Base-by-base conservation (phyloP, 2,888 invertebrate species). In the Limnephilus marmoratus region DNA sequence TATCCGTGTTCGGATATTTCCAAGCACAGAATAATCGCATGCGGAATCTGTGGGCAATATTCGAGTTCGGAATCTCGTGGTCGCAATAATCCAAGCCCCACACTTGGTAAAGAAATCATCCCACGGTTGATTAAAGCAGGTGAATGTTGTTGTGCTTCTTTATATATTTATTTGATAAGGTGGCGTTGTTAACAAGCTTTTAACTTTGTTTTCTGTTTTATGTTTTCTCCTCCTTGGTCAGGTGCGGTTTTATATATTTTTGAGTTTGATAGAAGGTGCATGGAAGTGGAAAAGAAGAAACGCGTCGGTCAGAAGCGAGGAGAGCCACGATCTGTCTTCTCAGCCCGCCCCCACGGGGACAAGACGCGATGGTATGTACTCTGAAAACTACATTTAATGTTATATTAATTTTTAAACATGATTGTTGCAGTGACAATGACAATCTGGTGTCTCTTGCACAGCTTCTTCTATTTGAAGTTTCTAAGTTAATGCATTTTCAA, bases 281-380 rank as follows among this genome's bases (percentile, higher is more conserved):
- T 68, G 68, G 68, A 68, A 68, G n/a, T 68, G 68, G 68, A 68
- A 68, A 9, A 68, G 68, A 68, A 68, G 68, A 68, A 24, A 68
- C 7, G 68, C 68, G 68, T 68, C 68, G 7, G 68, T 68, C 68
- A 68, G 68, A 68, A 68, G 68, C 68, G 68, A 68, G 68, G 68
- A 68, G 68, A 68, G 68, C 68, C 68, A 68, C 68, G 68, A 68
- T 68, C 68, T 24, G 68, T 68, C 68, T 68, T 68, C 68, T 68
- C 68, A 68, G 68, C 68, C 68, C 7, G 68, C 68, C 24, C 68
- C 68, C 68, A n/a, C 68, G 68, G 68, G 24, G 68, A 68, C 68
- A 68, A 68, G 68, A 68, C 68, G 68, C 68, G 68, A 68, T 68
- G 68, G 68, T 68, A 68, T 68, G 68, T 68, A 68, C n/a, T n/a